Base-by-base conservation (phyloP, 2,888 invertebrate species). In the Bursaphelenchus okinawaensis region DNA sequence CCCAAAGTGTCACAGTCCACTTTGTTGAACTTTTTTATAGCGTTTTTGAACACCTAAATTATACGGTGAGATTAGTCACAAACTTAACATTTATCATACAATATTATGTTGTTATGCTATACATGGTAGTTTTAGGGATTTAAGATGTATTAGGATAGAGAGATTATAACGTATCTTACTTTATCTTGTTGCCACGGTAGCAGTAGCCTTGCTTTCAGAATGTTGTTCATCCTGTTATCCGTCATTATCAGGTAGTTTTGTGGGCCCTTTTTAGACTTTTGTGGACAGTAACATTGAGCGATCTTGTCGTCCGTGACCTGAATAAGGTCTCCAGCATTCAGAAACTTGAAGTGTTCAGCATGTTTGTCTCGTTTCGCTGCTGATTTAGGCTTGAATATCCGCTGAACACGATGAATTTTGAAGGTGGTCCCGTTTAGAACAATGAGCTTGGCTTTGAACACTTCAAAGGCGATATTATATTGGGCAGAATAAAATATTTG, bases 1-100 rank as follows among this genome's bases (percentile, higher is more conserved):
- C 82, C 82, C 52, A 82, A 67, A 12, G 77, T 73, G 54, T 73
- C 71, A 66, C 82, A 82, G 67, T 83, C 76, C 55, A 82, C 69
- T 52, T 75, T 70, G 52, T 75, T 71, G 68, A 82, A 82, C 67
- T 75, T 76, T 50, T 80, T 76, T 23, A 82, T 71, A 20, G 82
- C 81, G 19, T 73, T 72, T 68, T 82, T 82, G 73, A 82, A 82
- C 26, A 68, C 69, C 82, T 82, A 70, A 29, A 79, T 62, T 20
- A n/a, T n/a, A n/a, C n/a, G n/a, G n/a, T n/a, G n/a, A n/a, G n/a
- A n/a, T n/a, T n/a, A n/a, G n/a, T n/a, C n/a, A n/a, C n/a, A n/a
- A n/a, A n/a, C n/a, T n/a, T n/a, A n/a, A n/a, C 62, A 12, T 7
- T 12, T 12, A 12, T 19, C 55, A 19, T 54, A 12, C 40, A 40